phyloP scores from a whole-genome alignment of 2,888 invertebrate genomes.

The Lasioglossum oenotherae region DNA sequence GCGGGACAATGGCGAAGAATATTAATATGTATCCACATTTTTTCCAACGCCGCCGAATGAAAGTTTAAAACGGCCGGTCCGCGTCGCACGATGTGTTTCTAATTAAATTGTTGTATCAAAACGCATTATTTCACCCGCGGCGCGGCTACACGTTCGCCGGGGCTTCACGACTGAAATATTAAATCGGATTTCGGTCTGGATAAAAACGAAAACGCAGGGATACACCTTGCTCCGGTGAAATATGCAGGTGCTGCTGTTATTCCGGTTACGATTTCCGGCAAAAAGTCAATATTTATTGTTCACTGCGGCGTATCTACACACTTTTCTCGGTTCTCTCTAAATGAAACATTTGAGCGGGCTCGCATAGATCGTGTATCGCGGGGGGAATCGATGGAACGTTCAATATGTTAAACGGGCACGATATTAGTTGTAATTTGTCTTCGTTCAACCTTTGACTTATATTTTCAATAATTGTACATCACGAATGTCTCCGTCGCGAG shows the following conservation, averaged over 20 bases:
- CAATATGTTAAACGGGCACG: neutral
- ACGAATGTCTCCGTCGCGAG: neutral
- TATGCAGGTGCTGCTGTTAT: neutral
- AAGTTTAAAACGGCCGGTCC: conserved; percentile 11
- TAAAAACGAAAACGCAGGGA: neutral
- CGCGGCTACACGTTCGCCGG: neutral
- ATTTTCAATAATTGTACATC: neutral
- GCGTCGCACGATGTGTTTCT: neutral
- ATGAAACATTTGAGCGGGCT: neutral
- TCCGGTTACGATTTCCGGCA: neutral
- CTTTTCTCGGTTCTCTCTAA: neutral
- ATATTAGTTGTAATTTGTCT: neutral
- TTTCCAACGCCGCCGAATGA: neutral
- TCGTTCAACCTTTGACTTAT: neutral
- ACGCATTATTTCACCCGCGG: conserved; percentile 7
- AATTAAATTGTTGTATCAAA: conserved; percentile 22
- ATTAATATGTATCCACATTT: conserved; percentile 29
- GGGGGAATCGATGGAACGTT: neutral
- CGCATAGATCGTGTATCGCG: neutral
- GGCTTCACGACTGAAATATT: conserved; percentile 25
- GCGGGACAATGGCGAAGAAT: conserved; percentile 26
- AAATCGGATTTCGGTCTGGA: conserved; percentile 5
- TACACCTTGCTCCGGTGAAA: neutral
- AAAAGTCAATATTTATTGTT: conserved; percentile 5
- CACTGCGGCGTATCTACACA: neutral